A percentile compares a stretch with the other conserved stretches of the same genome.
phyloP scores from a whole-genome alignment of 1,140 invertebrate species.

The Anadara kagoshimensis region DNA sequence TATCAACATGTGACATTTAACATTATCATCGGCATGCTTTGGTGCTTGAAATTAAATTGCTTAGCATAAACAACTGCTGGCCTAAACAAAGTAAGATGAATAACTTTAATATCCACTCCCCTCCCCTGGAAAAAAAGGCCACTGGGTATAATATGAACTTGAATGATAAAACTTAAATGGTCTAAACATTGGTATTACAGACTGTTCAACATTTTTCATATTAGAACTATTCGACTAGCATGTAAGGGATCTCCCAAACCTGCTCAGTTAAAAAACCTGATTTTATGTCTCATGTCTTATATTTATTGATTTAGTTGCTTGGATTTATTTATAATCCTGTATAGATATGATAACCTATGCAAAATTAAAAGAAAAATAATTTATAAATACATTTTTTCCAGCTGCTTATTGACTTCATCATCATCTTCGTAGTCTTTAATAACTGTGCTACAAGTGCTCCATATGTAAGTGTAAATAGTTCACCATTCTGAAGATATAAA shows the following conservation, averaged over 20 bases:
- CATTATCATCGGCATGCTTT: too few species aligned
- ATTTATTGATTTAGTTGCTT: background rate
- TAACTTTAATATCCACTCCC: too few species aligned
- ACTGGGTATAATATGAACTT: too few species aligned
- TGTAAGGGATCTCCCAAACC: background rate
- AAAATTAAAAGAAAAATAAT: background rate
- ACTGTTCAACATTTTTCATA: too few species aligned
- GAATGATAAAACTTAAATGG: too few species aligned
- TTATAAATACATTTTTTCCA: constrained; percentile 75
- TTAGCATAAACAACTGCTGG: too few species aligned
- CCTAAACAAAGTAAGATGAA: too few species aligned
- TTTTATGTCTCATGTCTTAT: background rate
- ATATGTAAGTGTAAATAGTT: constrained; percentile 97
- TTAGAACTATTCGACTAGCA: too few species aligned
- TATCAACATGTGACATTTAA: too few species aligned
- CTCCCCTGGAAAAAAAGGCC: too few species aligned
- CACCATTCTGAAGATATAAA: constrained; percentile 88
- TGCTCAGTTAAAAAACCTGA: background rate
- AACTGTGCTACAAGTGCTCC: constrained; percentile 97
- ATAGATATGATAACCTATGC: background rate
- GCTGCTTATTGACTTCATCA: constrained; percentile 84
- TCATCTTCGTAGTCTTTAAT: constrained; percentile 97
- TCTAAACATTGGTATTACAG: too few species aligned
- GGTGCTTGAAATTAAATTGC: too few species aligned
- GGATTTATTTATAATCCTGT: background rate